Percentiles rank a stretch among this genome's conserved stretches.
Conservation (phyloP, 1,140 invertebrate genomes). For the Drosophila pallidifrons region DNA sequence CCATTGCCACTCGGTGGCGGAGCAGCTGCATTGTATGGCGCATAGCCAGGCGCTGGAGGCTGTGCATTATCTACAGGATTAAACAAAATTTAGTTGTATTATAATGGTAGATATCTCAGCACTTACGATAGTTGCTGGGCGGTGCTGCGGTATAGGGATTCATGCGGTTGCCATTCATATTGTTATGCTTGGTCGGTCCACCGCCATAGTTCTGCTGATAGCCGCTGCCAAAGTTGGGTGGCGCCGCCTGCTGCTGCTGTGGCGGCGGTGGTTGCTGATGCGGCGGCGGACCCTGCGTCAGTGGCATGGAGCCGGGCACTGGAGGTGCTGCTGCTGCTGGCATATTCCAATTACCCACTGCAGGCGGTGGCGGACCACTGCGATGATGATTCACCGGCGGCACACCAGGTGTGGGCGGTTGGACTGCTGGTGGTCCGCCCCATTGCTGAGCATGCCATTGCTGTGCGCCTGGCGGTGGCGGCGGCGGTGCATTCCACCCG, state of each 20-base stretch:
- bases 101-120: background rate
- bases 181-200: conserved; percentile 88
- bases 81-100: background rate
- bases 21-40: conserved; percentile 58
- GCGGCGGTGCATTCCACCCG: conserved; percentile 70
- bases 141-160: conserved; percentile 83
- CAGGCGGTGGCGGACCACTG: conserved; percentile 74
- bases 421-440: conserved; percentile 74
- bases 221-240: conserved; percentile 89
- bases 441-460: conserved; percentile 82
- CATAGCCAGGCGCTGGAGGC: conserved; percentile 52
- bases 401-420: conserved; percentile 63
- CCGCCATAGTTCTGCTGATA: conserved; percentile 91
- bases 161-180: conserved; percentile 86
- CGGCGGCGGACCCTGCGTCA: conserved; percentile 57
- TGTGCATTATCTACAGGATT: conserved; percentile 53
- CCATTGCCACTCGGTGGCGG: conserved; percentile 64
- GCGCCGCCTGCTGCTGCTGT: conserved; percentile 52
- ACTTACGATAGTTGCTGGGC: conserved; percentile 67
- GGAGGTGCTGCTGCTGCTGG: conserved; percentile 75
- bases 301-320: conserved; percentile 70
- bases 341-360: conserved; percentile 84
- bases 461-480: conserved; percentile 65
- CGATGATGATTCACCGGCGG: conserved; percentile 74
- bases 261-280: conserved; percentile 66